Evolutionary conservation across 2,113 vertebrate species (phyloP), one percentile per base, ranked within the genome.

Genomic region (Ceyx cyanopectus): DNA sequence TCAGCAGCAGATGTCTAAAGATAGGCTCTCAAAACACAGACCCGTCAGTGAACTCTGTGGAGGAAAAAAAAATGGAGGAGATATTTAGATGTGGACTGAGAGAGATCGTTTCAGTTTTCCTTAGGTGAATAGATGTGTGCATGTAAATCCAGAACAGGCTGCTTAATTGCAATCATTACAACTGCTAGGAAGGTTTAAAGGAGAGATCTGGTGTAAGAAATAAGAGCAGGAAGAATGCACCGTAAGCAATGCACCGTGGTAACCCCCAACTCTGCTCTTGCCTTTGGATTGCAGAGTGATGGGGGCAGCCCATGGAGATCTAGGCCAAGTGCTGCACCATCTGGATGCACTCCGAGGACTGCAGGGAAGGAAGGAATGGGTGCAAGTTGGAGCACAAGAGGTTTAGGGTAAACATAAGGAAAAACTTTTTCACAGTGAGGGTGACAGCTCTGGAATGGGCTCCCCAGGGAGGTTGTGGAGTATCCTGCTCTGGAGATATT

Each of bases 1-100:
- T 73, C 81, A 85, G 85, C 86, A 91, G 87, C 87, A 93, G 89
- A 87, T 94, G 80, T 67, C 75, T 95, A 56, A 70, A 73, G 78
- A 77, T 12, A 43, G 75, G 56, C 63, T 56, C 75, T 60, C 58
- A 48, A 61, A 92, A 70, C 79, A 50, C 20, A 48, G 90, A 61
- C 24, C 50, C 7, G 34, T 19, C 81, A 74, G 51, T 60, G 91
- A 87, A 67, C 76, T 76, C 51, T 0, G 2, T 43, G 79, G 63
- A 2, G 29, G 50, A 30, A 43, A 32, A 43, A 60, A 43, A 45
- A 46, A 51, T 5, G 10, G 45, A 74, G 65, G 32, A 56, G 74
- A 26, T 4, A 5, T 73, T 79, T 15, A 40, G 57, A 27, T 29
- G 22, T 21, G 68, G 67, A 12, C 19, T 57, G 53, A 27, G 14